phyloP scores from a whole-genome alignment of 2,113 vertebrate species.

The Diadophis punctatus region DNA sequence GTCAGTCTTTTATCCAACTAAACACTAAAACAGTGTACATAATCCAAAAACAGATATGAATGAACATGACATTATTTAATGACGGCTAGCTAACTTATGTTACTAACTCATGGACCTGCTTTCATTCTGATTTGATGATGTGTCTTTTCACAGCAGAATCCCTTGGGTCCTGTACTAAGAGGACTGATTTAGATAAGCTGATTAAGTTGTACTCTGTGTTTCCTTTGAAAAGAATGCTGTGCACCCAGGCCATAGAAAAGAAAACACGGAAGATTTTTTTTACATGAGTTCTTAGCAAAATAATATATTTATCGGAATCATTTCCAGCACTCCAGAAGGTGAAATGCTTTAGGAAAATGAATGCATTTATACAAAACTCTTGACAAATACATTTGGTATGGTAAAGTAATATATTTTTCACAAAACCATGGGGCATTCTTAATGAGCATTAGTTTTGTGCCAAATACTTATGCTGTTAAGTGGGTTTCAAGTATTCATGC shows the following conservation, averaged over 20 bases:
- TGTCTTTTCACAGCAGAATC: not conserved
- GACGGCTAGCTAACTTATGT: not conserved
- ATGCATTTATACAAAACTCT: conserved; percentile 23
- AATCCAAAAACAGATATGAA: not conserved
- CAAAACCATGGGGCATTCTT: conserved; percentile 30
- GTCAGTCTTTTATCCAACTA: not conserved
- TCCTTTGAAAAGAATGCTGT: conserved; percentile 32
- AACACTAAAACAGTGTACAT: not conserved
- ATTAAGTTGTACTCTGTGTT: not conserved
- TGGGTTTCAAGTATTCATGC: conserved; percentile 54
- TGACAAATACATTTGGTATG: conserved; percentile 43
- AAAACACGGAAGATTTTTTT: conserved; percentile 36
- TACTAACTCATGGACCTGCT: not conserved
- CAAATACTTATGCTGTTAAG: conserved; percentile 48
- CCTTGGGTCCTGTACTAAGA: not conserved
- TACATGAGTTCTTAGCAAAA: conserved; percentile 38
- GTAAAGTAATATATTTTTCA: conserved; percentile 39
- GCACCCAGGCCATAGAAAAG: conserved; percentile 16
- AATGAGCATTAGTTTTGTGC: conserved; percentile 34
- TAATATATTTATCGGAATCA: conserved; percentile 26
- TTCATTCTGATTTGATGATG: not conserved
- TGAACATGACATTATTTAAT: not conserved
- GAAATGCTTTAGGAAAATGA: conserved; percentile 36
- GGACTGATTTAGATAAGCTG: conserved; percentile 12
- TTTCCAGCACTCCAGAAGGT: conserved; percentile 29